Conservation (phyloP, 2,113 vertebrate species). For the Dasyurus viverrinus region DNA sequence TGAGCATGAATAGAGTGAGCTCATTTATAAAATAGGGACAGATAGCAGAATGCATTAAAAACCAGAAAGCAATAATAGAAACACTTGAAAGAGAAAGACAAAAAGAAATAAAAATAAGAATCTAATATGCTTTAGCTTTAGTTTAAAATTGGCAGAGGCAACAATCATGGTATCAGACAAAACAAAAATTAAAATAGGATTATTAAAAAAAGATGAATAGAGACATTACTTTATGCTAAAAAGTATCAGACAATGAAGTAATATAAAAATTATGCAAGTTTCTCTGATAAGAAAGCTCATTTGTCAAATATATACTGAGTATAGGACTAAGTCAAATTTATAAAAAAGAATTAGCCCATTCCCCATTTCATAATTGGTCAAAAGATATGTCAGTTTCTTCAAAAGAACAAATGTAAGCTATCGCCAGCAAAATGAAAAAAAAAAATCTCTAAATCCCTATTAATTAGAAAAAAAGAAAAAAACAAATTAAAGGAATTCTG, state of each 20-base stretch:
- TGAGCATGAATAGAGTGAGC: background rate
- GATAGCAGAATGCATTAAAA: background rate
- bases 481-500: background rate
- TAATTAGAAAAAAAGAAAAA: background rate
- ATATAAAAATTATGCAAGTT: background rate
- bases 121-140: no score
- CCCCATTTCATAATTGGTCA: background rate
- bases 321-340: background rate
- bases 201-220: background rate
- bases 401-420: background rate
- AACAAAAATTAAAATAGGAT: no score
- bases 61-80: no score
- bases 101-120: no score
- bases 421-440: background rate
- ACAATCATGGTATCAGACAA: no score
- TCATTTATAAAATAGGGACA: background rate
- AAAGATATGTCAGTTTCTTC: background rate
- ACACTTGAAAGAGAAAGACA: no score
- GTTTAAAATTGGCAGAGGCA: no score
- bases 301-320: background rate
- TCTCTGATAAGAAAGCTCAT: background rate
- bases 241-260: background rate
- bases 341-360: background rate
- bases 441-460: background rate
- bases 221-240: background rate